Evolutionary conservation across 2,888 invertebrate genomes (phyloP).

Genomic region (Mythimna loreyi): DNA sequence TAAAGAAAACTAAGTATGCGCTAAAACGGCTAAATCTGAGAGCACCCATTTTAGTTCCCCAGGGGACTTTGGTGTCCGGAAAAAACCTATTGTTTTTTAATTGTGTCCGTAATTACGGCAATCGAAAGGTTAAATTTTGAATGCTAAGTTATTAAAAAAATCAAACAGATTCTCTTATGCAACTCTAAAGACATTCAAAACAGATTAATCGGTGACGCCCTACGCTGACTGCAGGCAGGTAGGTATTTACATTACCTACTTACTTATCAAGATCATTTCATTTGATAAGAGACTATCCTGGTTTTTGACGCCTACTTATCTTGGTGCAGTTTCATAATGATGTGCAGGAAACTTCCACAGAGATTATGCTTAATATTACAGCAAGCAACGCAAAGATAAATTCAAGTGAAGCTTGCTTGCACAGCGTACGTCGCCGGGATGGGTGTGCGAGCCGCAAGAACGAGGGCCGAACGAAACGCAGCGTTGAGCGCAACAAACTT

Average conservation of each 20-base stretch:
- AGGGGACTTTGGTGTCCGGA: too few relatives aligned
- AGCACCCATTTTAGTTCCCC: too few relatives aligned
- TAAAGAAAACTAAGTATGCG: background rate
- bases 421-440: constrained; percentile 17
- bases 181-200: background rate
- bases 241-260: constrained; percentile 28
- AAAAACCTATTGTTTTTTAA: too few relatives aligned
- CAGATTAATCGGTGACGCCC: constrained; percentile 2
- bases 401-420: constrained; percentile 33
- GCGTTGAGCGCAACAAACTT: constrained; percentile 50
- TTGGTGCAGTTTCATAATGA: constrained; percentile 42
- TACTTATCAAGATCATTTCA: constrained; percentile 36
- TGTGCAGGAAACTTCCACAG: constrained; percentile 48
- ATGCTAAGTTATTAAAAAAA: background rate
- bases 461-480: constrained; percentile 32
- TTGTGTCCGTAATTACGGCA: too few relatives aligned
- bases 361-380: constrained; percentile 44
- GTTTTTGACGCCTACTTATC: constrained; percentile 30
- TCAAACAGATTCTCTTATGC: background rate
- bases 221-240: constrained; percentile 7
- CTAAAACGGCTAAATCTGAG: too few relatives aligned
- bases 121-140: too few relatives aligned
- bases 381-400: constrained; percentile 55
- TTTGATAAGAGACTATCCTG: constrained; percentile 39
- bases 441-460: constrained; percentile 10